Evolutionary conservation across 1,140 invertebrate species (phyloP).

Genomic region (Anastrepha obliqua): DNA sequence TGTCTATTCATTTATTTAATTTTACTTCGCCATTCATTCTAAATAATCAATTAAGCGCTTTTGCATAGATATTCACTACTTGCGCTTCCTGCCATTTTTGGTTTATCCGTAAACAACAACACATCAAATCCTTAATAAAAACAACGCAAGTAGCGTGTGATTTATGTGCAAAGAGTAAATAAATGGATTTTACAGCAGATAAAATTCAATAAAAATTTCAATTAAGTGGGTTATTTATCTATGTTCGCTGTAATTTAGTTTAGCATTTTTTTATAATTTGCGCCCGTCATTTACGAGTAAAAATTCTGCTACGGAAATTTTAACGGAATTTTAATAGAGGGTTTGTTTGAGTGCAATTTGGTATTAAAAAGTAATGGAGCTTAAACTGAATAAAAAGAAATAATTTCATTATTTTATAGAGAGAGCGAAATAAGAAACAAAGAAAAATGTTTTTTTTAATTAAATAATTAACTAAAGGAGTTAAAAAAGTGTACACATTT

Average conservation of each 20-base stretch:
- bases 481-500: too few relatives aligned
- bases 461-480: too few relatives aligned
- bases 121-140: not conserved
- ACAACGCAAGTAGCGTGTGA: not conserved
- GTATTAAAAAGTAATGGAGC: too few relatives aligned
- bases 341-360: too few relatives aligned
- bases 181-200: not conserved
- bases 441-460: too few relatives aligned
- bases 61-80: not conserved
- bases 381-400: too few relatives aligned
- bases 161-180: not conserved
- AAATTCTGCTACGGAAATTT: not conserved
- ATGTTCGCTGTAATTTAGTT: not conserved
- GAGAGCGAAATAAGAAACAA: too few relatives aligned
- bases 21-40: not conserved
- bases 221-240: not conserved
- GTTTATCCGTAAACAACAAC: not conserved
- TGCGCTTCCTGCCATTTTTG: not conserved
- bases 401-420: too few relatives aligned
- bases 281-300: not conserved
- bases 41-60: not conserved
- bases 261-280: not conserved
- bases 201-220: conserved; percentile 20
- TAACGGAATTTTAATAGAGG: not conserved
- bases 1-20: not conserved